Percentiles rank a stretch among this genome's conserved stretches.
Evolutionary conservation across 2,888 invertebrate genomes (phyloP).

Genomic region (Drosophila cracens): DNA sequence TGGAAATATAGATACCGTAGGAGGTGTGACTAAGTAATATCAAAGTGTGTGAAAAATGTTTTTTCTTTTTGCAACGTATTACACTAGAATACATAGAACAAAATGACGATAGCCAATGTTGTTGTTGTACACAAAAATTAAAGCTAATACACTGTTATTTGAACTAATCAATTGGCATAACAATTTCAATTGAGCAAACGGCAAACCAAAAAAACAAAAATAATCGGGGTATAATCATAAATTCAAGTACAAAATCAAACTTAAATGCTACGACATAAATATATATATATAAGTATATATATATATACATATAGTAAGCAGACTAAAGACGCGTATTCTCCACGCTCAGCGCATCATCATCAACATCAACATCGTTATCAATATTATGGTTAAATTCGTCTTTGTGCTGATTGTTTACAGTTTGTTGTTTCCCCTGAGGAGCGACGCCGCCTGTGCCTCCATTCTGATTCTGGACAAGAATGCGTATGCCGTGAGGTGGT

Average conservation of each 20-base stretch:
- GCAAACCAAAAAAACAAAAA: constrained; percentile 29
- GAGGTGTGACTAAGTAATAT: constrained; percentile 39
- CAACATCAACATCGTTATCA: constrained; percentile 32
- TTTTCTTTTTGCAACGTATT: constrained; percentile 17
- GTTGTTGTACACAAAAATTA: constrained; percentile 38
- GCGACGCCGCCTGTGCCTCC: constrained; percentile 34
- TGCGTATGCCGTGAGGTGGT: constrained; percentile 43
- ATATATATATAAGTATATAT: neutral
- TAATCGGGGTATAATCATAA: neutral
- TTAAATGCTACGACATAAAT: constrained; percentile 37
- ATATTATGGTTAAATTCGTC: constrained; percentile 15
- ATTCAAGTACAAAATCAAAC: constrained; percentile 51
- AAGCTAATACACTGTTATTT: constrained; percentile 55
- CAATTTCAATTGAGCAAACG: constrained; percentile 50
- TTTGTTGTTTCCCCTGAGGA: constrained; percentile 5
- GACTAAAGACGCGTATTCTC: constrained; percentile 83
- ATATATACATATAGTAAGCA: constrained; percentile 12
- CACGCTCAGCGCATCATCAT: constrained; percentile 83
- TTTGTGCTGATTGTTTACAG: constrained; percentile 20
- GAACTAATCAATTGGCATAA: constrained; percentile 44
- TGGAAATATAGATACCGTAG: constrained; percentile 37
- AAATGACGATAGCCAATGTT: constrained; percentile 46
- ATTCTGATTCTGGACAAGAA: constrained; percentile 60
- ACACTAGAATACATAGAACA: constrained; percentile 35
- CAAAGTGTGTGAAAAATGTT: constrained; percentile 37